A percentile compares a stretch with the other conserved stretches of the same genome.
Evolutionary conservation across 2,113 vertebrate species (phyloP).

Genomic region (Mastomys natalensis): DNA sequence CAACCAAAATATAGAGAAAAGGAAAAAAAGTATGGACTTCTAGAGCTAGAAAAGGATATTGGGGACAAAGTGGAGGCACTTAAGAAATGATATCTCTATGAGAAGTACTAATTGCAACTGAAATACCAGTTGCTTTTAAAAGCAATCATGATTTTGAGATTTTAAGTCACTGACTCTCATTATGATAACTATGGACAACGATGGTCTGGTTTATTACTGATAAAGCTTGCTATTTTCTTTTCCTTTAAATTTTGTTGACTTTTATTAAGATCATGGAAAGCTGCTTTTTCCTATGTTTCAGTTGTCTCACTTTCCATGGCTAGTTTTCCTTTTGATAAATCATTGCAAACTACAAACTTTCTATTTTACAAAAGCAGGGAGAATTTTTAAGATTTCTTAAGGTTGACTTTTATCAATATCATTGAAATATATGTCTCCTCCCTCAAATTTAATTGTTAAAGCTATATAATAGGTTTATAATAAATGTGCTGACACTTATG

Average conservation of each 20-base stretch:
- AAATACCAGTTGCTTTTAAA: not conserved
- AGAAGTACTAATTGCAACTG: not conserved
- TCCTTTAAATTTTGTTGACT: not conserved
- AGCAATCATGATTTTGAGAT: not conserved
- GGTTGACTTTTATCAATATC: not conserved
- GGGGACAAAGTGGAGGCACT: not conserved
- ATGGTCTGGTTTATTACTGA: not conserved
- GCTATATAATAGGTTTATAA: not conserved
- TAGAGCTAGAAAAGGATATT: not conserved
- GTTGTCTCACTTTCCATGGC: not conserved
- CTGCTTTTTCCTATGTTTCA: not conserved
- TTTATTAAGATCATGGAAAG: not conserved
- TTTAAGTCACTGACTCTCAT: not conserved
- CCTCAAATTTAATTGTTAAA: constrained; percentile 13
- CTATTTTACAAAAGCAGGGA: not conserved
- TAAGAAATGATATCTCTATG: not conserved
- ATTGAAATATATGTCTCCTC: constrained; percentile 1
- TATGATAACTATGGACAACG: not conserved
- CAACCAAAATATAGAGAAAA: not conserved
- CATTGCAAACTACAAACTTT: not conserved
- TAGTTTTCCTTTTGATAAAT: not conserved
- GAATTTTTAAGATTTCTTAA: not conserved
- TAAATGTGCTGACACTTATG: constrained; percentile 30
- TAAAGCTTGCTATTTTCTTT: not conserved
- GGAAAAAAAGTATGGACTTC: not conserved